phyloP scores from a whole-genome alignment of 1,140 invertebrate genomes.

The Bombus superbus region DNA sequence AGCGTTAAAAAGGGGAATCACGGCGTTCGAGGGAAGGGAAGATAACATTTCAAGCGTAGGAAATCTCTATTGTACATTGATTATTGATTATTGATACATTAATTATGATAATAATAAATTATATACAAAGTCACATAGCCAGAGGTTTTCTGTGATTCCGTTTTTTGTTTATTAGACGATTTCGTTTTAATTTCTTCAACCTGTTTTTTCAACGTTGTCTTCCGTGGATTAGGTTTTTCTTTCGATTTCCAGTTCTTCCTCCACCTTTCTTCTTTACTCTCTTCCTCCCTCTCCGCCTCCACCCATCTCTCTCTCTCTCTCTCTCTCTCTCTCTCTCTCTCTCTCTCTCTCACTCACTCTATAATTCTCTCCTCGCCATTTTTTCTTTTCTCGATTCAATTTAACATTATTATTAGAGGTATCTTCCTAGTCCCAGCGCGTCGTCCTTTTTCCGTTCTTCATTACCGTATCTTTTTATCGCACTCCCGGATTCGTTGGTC shows the following conservation, averaged over 20 bases:
- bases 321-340: background rate
- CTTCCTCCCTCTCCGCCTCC: background rate
- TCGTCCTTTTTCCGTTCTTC: constrained; percentile 51
- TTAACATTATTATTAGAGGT: constrained; percentile 18
- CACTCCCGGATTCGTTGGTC: constrained; percentile 82
- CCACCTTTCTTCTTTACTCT: background rate
- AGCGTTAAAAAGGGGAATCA: constrained; percentile 51
- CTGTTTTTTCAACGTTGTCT: background rate
- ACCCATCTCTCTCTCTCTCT: background rate
- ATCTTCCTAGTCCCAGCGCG: constrained; percentile 19
- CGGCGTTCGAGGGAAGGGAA: constrained; percentile 58
- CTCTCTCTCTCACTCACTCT: background rate
- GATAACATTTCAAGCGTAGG: constrained; percentile 78
- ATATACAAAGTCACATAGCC: constrained; percentile 79
- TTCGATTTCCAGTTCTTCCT: background rate
- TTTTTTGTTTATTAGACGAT: constrained; percentile 2
- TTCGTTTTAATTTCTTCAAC: background rate
- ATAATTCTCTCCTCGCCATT: too few relatives aligned
- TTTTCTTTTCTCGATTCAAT: too few relatives aligned
- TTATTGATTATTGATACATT: constrained; percentile 83
- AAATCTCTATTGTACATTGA: constrained; percentile 82
- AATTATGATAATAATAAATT: constrained; percentile 82
- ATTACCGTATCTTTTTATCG: constrained; percentile 75
- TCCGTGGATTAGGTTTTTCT: background rate
- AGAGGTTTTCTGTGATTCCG: constrained; percentile 57